A percentile compares a stretch with the other conserved stretches of the same genome.
Conservation (phyloP, 2,113 vertebrate genomes). For the Nycticryphes semicollaris region DNA sequence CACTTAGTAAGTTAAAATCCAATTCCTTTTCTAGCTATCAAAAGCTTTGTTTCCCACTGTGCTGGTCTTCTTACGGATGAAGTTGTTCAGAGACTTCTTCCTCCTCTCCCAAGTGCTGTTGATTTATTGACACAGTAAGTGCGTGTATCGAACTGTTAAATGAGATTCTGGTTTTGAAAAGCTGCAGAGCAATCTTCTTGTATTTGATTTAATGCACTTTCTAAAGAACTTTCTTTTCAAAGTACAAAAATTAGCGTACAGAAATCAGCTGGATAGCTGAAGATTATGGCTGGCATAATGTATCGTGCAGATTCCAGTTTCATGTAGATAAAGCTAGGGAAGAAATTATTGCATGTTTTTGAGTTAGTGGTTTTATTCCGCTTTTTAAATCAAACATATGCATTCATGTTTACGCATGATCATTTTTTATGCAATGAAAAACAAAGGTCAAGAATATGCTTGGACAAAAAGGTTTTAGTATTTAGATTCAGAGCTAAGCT, state of each 20-base stretch:
- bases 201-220: background rate
- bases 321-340: background rate
- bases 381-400: background rate
- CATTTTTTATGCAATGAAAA: background rate
- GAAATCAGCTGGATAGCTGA: background rate
- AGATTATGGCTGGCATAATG: background rate
- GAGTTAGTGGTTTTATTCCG: background rate
- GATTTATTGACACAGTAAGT: constrained; percentile 88
- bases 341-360: background rate
- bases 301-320: background rate
- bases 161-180: background rate
- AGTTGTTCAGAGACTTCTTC: constrained; percentile 83
- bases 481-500: background rate
- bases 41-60: constrained; percentile 86
- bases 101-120: constrained; percentile 84
- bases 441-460: background rate
- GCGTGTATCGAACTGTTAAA: constrained; percentile 35
- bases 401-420: background rate
- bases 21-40: constrained; percentile 80
- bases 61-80: constrained; percentile 86
- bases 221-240: background rate
- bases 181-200: background rate
- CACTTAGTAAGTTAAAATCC: constrained; percentile 2
- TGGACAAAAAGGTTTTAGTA: background rate
- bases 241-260: background rate